Percentiles rank a stretch among this genome's conserved stretches.
Evolutionary conservation across 2,888 invertebrate genomes (phyloP).

Genomic region (Himalopsyche tibetana): DNA sequence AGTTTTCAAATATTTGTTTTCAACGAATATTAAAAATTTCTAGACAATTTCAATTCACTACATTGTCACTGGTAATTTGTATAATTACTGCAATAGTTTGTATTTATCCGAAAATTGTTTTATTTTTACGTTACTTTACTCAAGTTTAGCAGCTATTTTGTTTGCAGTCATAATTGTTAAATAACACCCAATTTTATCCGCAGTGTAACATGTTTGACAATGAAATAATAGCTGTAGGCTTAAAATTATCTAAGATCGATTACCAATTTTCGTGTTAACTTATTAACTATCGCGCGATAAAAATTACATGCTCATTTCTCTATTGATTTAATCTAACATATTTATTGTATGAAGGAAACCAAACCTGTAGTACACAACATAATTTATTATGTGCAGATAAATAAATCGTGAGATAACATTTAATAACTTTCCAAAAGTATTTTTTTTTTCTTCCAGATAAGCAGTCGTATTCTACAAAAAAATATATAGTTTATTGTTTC

Average conservation of each 20-base stretch:
- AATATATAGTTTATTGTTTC: too few relatives aligned
- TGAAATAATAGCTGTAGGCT: conserved; percentile 4
- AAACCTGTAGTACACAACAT: not conserved
- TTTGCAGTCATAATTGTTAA: not conserved
- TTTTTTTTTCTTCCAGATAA: too few relatives aligned
- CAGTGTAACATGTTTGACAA: conserved; percentile 31
- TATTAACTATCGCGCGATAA: conserved; percentile 7
- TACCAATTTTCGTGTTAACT: conserved; percentile 42
- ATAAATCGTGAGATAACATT: too few relatives aligned
- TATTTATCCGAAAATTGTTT: too few relatives aligned
- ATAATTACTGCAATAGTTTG: too few relatives aligned
- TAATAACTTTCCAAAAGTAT: too few relatives aligned
- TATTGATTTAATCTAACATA: conserved; percentile 21
- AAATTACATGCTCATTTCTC: conserved; percentile 15
- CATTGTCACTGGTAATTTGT: too few relatives aligned
- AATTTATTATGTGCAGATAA: conserved; percentile 19
- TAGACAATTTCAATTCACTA: too few relatives aligned
- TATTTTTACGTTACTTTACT: not conserved
- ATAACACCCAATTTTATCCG: conserved; percentile 2
- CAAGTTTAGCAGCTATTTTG: not conserved
- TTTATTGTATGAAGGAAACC: not conserved
- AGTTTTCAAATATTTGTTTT: too few relatives aligned
- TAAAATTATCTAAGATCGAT: conserved; percentile 27
- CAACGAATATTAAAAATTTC: too few relatives aligned
- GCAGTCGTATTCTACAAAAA: too few relatives aligned